Evolutionary conservation across 92 coral and sea anemone species (phyloP).

Genomic region (Parazoanthus darwini): DNA sequence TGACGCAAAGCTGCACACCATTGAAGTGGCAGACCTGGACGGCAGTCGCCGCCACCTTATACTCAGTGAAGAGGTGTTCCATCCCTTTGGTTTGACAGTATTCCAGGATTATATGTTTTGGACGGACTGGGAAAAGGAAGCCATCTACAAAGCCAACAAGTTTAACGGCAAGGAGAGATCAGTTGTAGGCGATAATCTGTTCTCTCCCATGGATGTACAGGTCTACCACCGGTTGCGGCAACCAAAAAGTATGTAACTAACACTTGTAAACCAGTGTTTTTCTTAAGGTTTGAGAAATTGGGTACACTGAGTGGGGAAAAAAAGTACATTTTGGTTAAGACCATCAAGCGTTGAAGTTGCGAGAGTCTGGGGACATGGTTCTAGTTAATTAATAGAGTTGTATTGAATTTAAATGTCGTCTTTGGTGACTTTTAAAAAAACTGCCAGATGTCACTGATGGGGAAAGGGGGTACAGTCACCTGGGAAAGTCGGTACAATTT

Average conservation of each 20-base stretch:
- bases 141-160: constrained; percentile 62
- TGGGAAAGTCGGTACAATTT: too few relatives aligned
- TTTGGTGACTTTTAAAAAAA: too few relatives aligned
- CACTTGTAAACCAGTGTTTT: neutral
- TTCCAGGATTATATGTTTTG: constrained; percentile 67
- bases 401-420: too few relatives aligned
- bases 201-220: constrained; percentile 45
- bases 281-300: too few relatives aligned
- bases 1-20: constrained; percentile 63
- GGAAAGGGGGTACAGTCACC: too few relatives aligned
- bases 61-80: constrained; percentile 27
- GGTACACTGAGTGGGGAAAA: too few relatives aligned
- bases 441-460: too few relatives aligned
- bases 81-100: constrained; percentile 65
- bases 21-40: constrained; percentile 60
- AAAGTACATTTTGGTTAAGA: too few relatives aligned
- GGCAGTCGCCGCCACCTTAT: constrained; percentile 58
- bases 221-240: constrained; percentile 65
- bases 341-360: too few relatives aligned
- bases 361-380: too few relatives aligned
- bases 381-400: too few relatives aligned
- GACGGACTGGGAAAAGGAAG: constrained; percentile 62
- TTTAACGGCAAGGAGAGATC: constrained; percentile 54
- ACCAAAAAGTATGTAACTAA: constrained; percentile 52
- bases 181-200: constrained; percentile 28